Conservation (phyloP, 2,797 vertebrate species). For the Muscicapa comitata region DNA sequence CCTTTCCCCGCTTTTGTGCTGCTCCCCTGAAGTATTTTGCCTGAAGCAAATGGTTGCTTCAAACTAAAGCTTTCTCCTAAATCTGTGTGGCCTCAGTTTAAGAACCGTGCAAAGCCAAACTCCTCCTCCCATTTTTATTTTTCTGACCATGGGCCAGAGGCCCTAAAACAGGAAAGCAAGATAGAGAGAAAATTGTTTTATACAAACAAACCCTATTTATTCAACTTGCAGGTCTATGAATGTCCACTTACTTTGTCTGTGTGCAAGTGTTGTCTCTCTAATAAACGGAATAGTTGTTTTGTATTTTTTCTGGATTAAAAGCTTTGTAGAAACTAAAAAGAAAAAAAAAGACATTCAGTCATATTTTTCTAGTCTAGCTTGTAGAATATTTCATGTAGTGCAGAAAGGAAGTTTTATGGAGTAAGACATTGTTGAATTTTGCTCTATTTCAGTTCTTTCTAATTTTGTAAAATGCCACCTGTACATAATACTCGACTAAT, state of each 20-base stretch:
- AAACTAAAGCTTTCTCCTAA: not conserved
- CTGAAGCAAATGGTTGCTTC: not conserved
- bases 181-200: constrained; percentile 43
- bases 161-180: constrained; percentile 33
- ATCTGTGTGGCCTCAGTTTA: constrained; percentile 24
- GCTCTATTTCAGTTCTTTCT: constrained; percentile 65
- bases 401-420: constrained; percentile 61
- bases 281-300: constrained; percentile 62
- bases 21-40: constrained; percentile 6
- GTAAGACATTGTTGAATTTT: constrained; percentile 59
- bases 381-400: constrained; percentile 67
- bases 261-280: constrained; percentile 56
- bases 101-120: constrained; percentile 9
- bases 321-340: constrained; percentile 68
- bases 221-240: constrained; percentile 43
- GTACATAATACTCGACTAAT: constrained; percentile 60
- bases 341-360: constrained; percentile 52
- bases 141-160: constrained; percentile 32
- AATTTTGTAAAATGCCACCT: constrained; percentile 69
- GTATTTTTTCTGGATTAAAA: constrained; percentile 66
- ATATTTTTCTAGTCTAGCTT: constrained; percentile 72
- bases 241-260: constrained; percentile 54
- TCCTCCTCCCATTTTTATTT: constrained; percentile 41
- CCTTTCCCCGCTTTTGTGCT: not conserved
- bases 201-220: constrained; percentile 54